Base-by-base conservation (phyloP, 1,140 invertebrate genomes). In the Ostrea edulis region DNA sequence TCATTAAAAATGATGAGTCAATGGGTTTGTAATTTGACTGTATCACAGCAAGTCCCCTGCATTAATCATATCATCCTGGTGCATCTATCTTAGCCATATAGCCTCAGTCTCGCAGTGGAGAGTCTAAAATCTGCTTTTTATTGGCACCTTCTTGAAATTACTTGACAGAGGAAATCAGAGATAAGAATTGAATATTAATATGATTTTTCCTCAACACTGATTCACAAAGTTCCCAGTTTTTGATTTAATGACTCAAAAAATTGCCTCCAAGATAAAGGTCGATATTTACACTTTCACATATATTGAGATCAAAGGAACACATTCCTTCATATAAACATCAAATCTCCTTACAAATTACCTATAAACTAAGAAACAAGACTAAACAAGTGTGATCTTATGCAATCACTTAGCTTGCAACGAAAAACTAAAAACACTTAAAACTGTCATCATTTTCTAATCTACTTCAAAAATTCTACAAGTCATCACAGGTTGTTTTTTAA, bases 1-100 rank as follows among this genome's bases (percentile, higher is more conserved):
- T 77, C 68, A 77, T 5, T 12, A n/a, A 29, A 77, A 62, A 62
- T 29, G 68, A 77, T 77, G 68, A 77, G 68, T 77, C 68, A 77
- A 77, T 29, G 0, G 12, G 25, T 77, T 77, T 25, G 29, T 77
- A 35, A 77, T 77, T 77, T 35, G 29, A 77, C 25, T 29, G 29
- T 0, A 77, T 77, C 68, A 29, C 68, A 77, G 68, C 55, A 35
- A 29, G 68, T 77, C 68, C 68, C 8, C 5, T 8, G 25, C 25
- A 29, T 77, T 17, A 77, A 77, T 77, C 68, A 35, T 77, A 25
- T 44, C 68, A 77, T 77, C 68, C 35, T 29, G 2, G 9, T 29
- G 11, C 25, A 44, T 77, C 68, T 35, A 9, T 77, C 68, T 77
- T 29, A 29, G 22, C 68, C 65, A 25, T 25, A 77, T 22, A 77